A percentile compares a stretch with the other conserved stretches of the same genome.
Evolutionary conservation across 92 coral and sea anemone genomes (phyloP).

Genomic region (Parazoanthus atlanticus): DNA sequence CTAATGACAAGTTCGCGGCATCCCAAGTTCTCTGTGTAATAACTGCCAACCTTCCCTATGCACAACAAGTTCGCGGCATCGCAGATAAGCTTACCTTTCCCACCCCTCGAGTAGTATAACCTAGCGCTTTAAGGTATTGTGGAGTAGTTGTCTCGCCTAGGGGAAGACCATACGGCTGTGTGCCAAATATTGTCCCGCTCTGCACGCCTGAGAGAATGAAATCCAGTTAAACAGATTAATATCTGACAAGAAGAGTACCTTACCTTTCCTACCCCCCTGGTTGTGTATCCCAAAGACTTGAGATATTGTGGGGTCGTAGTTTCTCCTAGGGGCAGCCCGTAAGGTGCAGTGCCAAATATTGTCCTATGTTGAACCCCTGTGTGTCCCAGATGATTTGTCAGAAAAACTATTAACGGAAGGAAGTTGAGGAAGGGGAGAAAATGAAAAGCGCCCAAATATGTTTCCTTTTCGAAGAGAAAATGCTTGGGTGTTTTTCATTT

Average conservation of each 20-base stretch:
- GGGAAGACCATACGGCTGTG: conserved; percentile 96
- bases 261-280: conserved; percentile 98
- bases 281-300: conserved; percentile 86
- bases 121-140: conserved; percentile 91
- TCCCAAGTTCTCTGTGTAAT: too few relatives aligned
- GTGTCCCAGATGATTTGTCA: not conserved
- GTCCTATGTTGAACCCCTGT: conserved; percentile 94
- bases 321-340: conserved; percentile 90
- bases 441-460: not conserved
- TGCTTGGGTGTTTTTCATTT: too few relatives aligned
- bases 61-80: too few relatives aligned
- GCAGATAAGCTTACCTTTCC: conserved; percentile 75
- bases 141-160: conserved; percentile 87
- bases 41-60: too few relatives aligned
- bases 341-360: conserved; percentile 91
- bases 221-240: not conserved
- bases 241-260: not conserved
- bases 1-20: not conserved
- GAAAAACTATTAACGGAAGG: not conserved
- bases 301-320: conserved; percentile 93
- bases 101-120: conserved; percentile 92
- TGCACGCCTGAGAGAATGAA: conserved; percentile 72
- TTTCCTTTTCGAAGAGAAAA: not conserved
- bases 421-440: not conserved
- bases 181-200: conserved; percentile 89